Evolutionary conservation across 2,888 invertebrate species (phyloP).

Genomic region (Lasioglossum malachurum): DNA sequence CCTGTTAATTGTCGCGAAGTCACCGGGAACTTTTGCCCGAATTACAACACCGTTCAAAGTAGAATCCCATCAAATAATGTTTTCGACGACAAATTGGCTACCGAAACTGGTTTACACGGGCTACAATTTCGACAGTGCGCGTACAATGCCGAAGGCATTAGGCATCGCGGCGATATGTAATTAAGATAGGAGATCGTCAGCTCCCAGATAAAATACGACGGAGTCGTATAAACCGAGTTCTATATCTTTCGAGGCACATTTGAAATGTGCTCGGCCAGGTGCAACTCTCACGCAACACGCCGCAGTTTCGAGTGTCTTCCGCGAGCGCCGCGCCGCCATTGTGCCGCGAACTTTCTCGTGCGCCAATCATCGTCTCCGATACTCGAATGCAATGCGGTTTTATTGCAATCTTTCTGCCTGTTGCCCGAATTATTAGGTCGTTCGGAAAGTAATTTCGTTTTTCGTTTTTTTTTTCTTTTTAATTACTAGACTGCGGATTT

Average conservation of each 20-base stretch:
- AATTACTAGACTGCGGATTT: too few species aligned
- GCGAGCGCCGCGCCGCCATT: conserved; percentile 18
- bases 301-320: conserved; percentile 28
- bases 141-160: not conserved
- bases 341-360: conserved; percentile 46
- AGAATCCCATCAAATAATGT: not conserved
- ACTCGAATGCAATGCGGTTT: not conserved
- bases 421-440: too few species aligned
- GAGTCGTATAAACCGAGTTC: conserved; percentile 57
- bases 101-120: not conserved
- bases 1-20: conserved; percentile 26
- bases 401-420: too few species aligned
- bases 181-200: conserved; percentile 71
- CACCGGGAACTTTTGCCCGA: not conserved
- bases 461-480: too few species aligned
- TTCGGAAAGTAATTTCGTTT: too few species aligned
- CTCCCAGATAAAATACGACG: conserved; percentile 62
- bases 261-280: conserved; percentile 57
- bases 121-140: not conserved
- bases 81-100: not conserved
- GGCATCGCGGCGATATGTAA: conserved; percentile 63
- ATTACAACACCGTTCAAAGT: not conserved
- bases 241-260: conserved; percentile 42
- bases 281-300: conserved; percentile 28
- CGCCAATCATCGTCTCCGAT: conserved; percentile 16